phyloP scores from a whole-genome alignment of 2,888 invertebrate genomes.

The Pammene fasciana region DNA sequence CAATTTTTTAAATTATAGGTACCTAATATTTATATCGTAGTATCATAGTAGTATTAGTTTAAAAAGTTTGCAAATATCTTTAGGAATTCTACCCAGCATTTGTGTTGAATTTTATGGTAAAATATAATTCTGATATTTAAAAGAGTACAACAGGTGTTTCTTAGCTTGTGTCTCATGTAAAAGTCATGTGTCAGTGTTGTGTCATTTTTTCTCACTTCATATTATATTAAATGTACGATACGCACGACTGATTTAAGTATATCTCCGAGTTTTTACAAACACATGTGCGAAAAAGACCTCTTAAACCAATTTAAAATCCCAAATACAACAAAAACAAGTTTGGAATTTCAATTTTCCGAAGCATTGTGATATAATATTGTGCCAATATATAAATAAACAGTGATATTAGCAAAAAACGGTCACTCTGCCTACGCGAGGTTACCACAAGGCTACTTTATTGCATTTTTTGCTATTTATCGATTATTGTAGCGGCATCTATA shows the following conservation, averaged over 20 bases:
- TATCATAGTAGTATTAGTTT: no score
- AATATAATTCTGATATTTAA: no score
- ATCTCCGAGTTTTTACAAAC: not conserved
- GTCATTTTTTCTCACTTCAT: not conserved
- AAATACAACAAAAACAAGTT: constrained; percentile 24
- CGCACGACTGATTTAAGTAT: constrained; percentile 20
- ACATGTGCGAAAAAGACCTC: constrained; percentile 26
- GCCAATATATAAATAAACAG: constrained; percentile 24
- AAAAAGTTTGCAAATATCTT: no score
- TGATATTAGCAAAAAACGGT: constrained; percentile 26
- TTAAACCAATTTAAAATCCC: constrained; percentile 12
- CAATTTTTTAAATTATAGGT: no score
- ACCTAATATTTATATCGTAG: no score
- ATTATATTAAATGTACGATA: constrained; percentile 1
- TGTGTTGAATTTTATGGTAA: no score
- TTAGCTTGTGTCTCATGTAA: no score
- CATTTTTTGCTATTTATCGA: constrained; percentile 2
- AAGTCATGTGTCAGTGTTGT: no score
- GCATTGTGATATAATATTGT: constrained; percentile 10
- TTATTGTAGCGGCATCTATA: constrained; percentile 1
- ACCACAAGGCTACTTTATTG: constrained; percentile 22
- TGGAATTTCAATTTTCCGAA: constrained; percentile 15
- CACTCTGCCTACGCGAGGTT: constrained; percentile 15
- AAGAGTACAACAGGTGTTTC: no score
- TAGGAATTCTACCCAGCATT: no score